Conservation (phyloP, 1,140 invertebrate genomes). For the Cyrtorhinus lividipennis region DNA sequence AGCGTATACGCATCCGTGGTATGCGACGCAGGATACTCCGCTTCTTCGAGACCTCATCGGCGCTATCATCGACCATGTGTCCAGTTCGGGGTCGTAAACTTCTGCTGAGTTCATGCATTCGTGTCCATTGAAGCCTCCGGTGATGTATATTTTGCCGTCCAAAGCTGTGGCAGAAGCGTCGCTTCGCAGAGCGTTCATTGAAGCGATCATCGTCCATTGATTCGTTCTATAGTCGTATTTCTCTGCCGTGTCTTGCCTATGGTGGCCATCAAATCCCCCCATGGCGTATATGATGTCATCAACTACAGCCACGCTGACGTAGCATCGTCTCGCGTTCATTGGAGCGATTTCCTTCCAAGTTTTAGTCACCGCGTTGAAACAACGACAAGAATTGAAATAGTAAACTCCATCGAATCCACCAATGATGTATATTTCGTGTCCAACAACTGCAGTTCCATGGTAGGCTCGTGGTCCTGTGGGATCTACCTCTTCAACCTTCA, state of each 20-base stretch:
- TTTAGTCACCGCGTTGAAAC: slow-evolving; percentile 47
- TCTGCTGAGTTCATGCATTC: slow-evolving; percentile 76
- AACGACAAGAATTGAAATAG: slow-evolving; percentile 47
- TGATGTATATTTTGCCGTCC: slow-evolving; percentile 59
- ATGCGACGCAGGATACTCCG: slow-evolving; percentile 42
- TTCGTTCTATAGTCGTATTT: slow-evolving; percentile 51
- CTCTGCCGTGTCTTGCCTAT: slow-evolving; percentile 57
- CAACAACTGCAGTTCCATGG: slow-evolving; percentile 50
- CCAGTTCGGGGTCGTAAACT: slow-evolving; percentile 63
- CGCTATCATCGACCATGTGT: slow-evolving; percentile 72
- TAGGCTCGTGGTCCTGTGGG: slow-evolving; percentile 49
- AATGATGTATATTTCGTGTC: slow-evolving; percentile 47
- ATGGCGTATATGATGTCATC: slow-evolving; percentile 56
- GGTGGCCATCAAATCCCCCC: slow-evolving; percentile 61
- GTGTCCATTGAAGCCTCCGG: slow-evolving; percentile 78
- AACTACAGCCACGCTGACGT: slow-evolving; percentile 48
- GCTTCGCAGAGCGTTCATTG: slow-evolving; percentile 49
- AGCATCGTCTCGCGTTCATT: slow-evolving; percentile 47
- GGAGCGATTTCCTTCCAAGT: slow-evolving; percentile 41
- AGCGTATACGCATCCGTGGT: slow-evolving; percentile 36
- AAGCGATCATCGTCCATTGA: slow-evolving; percentile 44
- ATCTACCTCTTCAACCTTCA: slow-evolving; percentile 43
- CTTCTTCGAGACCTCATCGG: slow-evolving; percentile 42
- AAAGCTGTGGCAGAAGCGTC: slow-evolving; percentile 47
- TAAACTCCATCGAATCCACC: slow-evolving; percentile 51